Evolutionary conservation across 2,888 invertebrate species (phyloP).

Genomic region (Sisyra nigra): DNA sequence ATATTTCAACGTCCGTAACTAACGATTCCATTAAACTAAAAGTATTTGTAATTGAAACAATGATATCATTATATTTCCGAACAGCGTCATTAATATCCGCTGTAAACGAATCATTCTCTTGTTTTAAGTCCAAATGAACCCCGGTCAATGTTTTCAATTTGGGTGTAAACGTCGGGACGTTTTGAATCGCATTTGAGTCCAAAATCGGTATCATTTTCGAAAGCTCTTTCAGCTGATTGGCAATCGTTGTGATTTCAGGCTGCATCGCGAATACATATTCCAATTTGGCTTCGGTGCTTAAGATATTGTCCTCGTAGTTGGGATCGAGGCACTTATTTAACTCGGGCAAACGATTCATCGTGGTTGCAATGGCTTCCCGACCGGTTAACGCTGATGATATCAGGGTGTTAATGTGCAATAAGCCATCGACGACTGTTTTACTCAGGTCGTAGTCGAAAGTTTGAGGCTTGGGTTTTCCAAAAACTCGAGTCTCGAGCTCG

Average conservation of each 20-base stretch:
- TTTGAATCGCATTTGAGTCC: slow-evolving; percentile 26
- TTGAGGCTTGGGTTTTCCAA: slow-evolving; percentile 20
- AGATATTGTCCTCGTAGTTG: slow-evolving; percentile 24
- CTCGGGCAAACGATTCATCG: slow-evolving; percentile 28
- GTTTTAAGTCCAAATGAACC: slow-evolving; percentile 24
- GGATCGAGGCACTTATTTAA: slow-evolving; percentile 31
- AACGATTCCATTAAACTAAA: slow-evolving; percentile 28
- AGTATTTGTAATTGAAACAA: slow-evolving; percentile 28
- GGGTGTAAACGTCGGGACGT: slow-evolving; percentile 26
- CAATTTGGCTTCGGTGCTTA: slow-evolving; percentile 29
- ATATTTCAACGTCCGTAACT: slow-evolving; percentile 27
- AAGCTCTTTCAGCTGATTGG: slow-evolving; percentile 23
- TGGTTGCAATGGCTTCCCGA: slow-evolving; percentile 28
- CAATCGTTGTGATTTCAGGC: slow-evolving; percentile 27
- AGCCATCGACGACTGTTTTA: slow-evolving; percentile 24
- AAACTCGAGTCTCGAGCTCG: slow-evolving; percentile 29
- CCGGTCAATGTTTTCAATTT: slow-evolving; percentile 27
- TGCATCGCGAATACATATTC: slow-evolving; percentile 29
- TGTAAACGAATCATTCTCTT: slow-evolving; percentile 24
- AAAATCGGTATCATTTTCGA: slow-evolving; percentile 25
- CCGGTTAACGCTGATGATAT: slow-evolving; percentile 33
- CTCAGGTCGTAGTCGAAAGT: slow-evolving; percentile 18
- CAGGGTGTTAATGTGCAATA: slow-evolving; percentile 30
- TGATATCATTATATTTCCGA: slow-evolving; percentile 31
- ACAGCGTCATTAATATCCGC: slow-evolving; percentile 26